These are phyloP conservation scores for Andrena cerasifolii DNA, from an alignment of 1,140 invertebrate species.

Conservation along the genomic window DNA sequence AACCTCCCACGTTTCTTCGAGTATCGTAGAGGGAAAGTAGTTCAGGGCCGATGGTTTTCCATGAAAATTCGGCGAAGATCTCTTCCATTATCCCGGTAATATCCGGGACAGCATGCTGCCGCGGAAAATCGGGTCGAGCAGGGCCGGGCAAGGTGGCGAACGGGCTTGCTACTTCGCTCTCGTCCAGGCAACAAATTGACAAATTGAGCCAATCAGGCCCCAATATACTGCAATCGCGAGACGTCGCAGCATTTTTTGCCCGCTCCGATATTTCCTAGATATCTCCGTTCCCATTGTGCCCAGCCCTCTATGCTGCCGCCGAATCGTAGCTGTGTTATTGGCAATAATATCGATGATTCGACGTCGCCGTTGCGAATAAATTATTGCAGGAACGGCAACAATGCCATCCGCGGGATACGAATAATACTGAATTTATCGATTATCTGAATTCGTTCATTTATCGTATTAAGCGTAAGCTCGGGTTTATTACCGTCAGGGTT, in stretches of 20 bases:
- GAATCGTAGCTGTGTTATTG: background rate
- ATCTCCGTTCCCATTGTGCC: background rate
- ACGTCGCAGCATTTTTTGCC: constrained; percentile 16
- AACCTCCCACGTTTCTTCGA: background rate
- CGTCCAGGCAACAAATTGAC: constrained; percentile 40
- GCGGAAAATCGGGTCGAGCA: constrained; percentile 37
- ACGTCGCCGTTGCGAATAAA: too few relatives aligned
- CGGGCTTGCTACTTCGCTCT: background rate
- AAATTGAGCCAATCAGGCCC: constrained; percentile 46
- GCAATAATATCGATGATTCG: background rate
- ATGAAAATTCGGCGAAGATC: constrained; percentile 36
- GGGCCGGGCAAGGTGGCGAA: background rate
- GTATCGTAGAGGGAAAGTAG: background rate
- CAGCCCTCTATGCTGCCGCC: background rate
- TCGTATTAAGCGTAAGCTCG: too few relatives aligned
- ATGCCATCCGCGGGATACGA: too few relatives aligned
- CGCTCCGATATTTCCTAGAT: background rate
- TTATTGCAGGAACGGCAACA: too few relatives aligned
- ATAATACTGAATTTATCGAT: too few relatives aligned
- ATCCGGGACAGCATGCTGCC: constrained; percentile 30
- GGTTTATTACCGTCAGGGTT: too few relatives aligned
- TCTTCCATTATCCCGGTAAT: constrained; percentile 46
- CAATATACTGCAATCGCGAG: constrained; percentile 38
- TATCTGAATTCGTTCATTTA: too few relatives aligned
- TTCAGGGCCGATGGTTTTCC: constrained; percentile 13